phyloP scores from a whole-genome alignment of 2,113 vertebrate genomes.

The Columba janthina region DNA sequence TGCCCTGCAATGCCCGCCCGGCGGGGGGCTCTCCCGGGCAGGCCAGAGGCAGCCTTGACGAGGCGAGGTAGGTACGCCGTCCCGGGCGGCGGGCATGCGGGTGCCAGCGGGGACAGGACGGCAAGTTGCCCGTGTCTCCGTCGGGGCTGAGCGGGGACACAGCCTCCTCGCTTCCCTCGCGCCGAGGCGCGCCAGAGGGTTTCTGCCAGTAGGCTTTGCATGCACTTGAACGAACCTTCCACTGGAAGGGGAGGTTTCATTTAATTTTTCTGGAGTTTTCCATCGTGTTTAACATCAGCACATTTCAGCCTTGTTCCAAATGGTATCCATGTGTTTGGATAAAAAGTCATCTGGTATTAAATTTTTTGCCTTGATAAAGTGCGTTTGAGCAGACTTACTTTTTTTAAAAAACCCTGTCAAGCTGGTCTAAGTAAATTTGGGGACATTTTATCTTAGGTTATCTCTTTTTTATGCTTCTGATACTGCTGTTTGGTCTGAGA shows the following conservation, averaged over 20 bases:
- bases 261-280: not conserved
- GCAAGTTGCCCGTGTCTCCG: not conserved
- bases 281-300: not conserved
- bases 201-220: not conserved
- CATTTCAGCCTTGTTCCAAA: not conserved
- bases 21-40: not conserved
- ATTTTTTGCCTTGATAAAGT: not conserved
- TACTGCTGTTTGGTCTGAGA: constrained; percentile 77
- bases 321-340: constrained; percentile 25
- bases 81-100: not conserved
- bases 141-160: not conserved
- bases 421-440: constrained; percentile 40
- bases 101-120: no score
- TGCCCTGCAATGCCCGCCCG: not conserved
- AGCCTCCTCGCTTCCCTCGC: not conserved
- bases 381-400: not conserved
- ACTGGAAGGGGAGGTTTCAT: not conserved
- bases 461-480: constrained; percentile 72
- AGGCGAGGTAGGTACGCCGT: not conserved
- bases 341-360: constrained; percentile 5
- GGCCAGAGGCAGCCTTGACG: not conserved
- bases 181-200: no score
- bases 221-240: not conserved
- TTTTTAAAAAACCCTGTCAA: constrained; percentile 7
- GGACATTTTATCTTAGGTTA: constrained; percentile 67